A percentile compares a stretch with the other conserved stretches of the same genome.
These are phyloP conservation scores for Oceanites oceanicus DNA, from an alignment of 2,113 vertebrate genomes.

Conservation along the genomic window DNA sequence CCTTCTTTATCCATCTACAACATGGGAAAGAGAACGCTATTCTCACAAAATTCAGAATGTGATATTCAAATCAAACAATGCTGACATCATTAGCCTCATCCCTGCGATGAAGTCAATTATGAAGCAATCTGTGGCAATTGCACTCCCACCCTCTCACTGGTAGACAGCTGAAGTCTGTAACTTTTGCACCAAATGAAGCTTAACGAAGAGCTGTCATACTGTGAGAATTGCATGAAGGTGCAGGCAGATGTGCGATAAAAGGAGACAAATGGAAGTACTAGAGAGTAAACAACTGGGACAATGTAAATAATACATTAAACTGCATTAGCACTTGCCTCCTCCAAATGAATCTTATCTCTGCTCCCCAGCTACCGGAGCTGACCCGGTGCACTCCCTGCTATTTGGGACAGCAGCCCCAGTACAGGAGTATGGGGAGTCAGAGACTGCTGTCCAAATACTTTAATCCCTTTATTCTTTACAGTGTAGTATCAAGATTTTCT, in stretches of 20 bases:
- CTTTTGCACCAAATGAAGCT: not conserved
- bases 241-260: not conserved
- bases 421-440: not conserved
- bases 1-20: not conserved
- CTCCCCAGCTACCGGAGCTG: not conserved
- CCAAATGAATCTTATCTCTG: not conserved
- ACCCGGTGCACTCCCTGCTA: not conserved
- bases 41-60: not conserved
- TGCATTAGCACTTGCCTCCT: not conserved
- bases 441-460: not conserved
- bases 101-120: too few relatives aligned
- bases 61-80: not conserved
- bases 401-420: not conserved
- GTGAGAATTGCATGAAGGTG: not conserved
- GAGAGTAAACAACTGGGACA: not conserved
- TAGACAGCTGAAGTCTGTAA: not conserved
- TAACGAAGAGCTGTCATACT: not conserved
- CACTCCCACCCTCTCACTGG: not conserved
- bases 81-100: fast-evolving
- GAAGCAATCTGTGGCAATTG: not conserved
- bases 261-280: not conserved
- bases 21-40: not conserved
- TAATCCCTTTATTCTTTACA: not conserved
- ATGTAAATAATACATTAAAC: not conserved
- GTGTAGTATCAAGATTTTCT: not conserved